Evolutionary conservation across 1,140 invertebrate species (phyloP), one percentile per base, ranked within the genome.

Genomic region (Heliothis subflexa): DNA sequence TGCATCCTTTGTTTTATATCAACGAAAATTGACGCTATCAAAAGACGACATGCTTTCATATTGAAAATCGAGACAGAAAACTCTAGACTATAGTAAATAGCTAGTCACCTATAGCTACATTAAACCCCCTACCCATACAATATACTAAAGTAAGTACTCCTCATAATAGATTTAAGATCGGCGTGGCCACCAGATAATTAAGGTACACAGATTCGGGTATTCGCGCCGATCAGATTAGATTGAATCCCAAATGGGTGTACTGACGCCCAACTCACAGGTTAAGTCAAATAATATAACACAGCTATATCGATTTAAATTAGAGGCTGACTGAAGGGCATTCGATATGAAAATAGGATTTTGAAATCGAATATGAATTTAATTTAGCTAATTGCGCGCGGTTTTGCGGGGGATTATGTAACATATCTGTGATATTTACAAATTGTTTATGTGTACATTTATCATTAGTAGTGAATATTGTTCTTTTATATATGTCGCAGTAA

Each of bases 181-280:
- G 33, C 16, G 54, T 61, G 33, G 64, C 40, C 57, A 50, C 21
- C 21, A 50, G 49, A 77, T 70, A 78, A 70, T 78, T 78, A 78
- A 55, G 62, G 76, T 78, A 78, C 66, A 71, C 54, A 70, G 64
- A 78, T 70, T 78, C 61, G 66, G 74, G 45, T 45, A 61, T 70
- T 64, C 73, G 45, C 73, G 64, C 59, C 57, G 2, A 75, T 52
- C 47, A 64, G 73, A 64, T 75, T 75, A 75, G 47, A 75, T 75
- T 75, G 59, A 47, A 75, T 64, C 45, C 73, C 33, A 70, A 78
- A 78, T 76, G 76, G 64, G 54, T 59, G 64, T 78, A 70, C 64
- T 70, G 59, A 5, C 28, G 49, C 68, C 12, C 28, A 64, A 40
- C 33, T 40, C 33, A 40, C 33, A 40, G 33, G 33, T 40, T 40